Conservation (phyloP, 2,888 invertebrate genomes). For the Megaustenia siamemsis region DNA sequence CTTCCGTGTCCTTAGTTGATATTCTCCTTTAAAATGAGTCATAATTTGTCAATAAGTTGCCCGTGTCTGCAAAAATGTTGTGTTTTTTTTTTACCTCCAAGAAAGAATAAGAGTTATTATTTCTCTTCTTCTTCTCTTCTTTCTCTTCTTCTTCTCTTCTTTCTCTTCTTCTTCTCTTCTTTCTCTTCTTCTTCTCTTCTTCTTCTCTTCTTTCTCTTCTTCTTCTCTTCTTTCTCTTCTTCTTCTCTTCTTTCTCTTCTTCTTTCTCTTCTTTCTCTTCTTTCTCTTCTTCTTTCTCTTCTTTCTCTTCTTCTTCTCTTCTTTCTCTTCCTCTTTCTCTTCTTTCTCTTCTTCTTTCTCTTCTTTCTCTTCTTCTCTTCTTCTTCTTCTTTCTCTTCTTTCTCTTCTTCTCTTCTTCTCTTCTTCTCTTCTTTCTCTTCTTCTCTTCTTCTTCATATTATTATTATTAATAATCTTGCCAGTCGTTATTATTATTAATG, state of each 20-base stretch:
- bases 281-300: not conserved
- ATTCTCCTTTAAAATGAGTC: no score
- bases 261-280: not conserved
- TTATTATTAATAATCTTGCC: no score
- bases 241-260: not conserved
- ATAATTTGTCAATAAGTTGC: no score
- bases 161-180: not conserved
- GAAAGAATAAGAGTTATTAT: no score
- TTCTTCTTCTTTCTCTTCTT: not conserved
- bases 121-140: not conserved
- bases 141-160: not conserved
- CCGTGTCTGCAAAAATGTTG: no score
- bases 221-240: not conserved
- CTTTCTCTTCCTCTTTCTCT: not conserved
- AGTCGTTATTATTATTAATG: no score
- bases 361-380: not conserved
- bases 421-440: no score
- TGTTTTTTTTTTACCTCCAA: no score
- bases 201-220: no score
- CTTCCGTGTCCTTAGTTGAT: no score
- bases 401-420: no score
- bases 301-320: not conserved
- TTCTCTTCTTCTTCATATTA: no score
- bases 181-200: not conserved
- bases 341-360: not conserved